Evolutionary conservation across 1,140 invertebrate species (phyloP).

Genomic region (Temnothorax nylanderi): DNA sequence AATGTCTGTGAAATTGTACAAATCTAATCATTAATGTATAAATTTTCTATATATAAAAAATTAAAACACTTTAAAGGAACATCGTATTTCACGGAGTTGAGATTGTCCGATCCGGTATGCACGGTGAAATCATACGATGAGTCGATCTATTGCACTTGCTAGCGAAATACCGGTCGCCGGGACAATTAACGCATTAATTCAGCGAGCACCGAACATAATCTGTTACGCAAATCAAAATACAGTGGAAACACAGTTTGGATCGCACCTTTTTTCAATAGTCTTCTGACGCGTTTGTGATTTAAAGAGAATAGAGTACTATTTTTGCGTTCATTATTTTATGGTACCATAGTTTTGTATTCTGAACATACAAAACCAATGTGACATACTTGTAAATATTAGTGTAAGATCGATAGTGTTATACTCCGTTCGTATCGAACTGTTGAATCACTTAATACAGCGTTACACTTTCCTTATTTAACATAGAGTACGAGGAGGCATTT

Average conservation of each 20-base stretch:
- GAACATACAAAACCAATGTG: constrained; percentile 60
- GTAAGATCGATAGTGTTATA: constrained; percentile 69
- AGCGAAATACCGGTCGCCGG: constrained; percentile 36
- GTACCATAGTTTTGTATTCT: constrained; percentile 71
- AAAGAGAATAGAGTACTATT: constrained; percentile 59
- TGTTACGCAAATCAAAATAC: constrained; percentile 55
- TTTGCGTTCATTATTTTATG: constrained; percentile 70
- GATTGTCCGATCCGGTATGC: not conserved
- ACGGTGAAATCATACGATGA: not conserved
- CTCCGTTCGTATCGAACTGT: constrained; percentile 68
- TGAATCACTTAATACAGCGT: constrained; percentile 54
- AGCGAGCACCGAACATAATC: constrained; percentile 35
- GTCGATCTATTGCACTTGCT: not conserved
- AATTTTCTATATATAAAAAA: constrained; percentile 65
- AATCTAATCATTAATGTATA: constrained; percentile 60
- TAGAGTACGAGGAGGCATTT: constrained; percentile 49
- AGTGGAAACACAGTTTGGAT: constrained; percentile 37
- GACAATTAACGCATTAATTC: constrained; percentile 44
- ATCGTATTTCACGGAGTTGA: not conserved
- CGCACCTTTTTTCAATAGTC: constrained; percentile 60
- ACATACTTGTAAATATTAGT: constrained; percentile 74
- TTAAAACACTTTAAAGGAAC: not conserved
- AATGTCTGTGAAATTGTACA: constrained; percentile 68
- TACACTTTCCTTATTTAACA: constrained; percentile 57
- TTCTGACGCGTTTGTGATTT: constrained; percentile 67